phyloP scores from a whole-genome alignment of 2,797 vertebrate species.

The Danio choprae region DNA sequence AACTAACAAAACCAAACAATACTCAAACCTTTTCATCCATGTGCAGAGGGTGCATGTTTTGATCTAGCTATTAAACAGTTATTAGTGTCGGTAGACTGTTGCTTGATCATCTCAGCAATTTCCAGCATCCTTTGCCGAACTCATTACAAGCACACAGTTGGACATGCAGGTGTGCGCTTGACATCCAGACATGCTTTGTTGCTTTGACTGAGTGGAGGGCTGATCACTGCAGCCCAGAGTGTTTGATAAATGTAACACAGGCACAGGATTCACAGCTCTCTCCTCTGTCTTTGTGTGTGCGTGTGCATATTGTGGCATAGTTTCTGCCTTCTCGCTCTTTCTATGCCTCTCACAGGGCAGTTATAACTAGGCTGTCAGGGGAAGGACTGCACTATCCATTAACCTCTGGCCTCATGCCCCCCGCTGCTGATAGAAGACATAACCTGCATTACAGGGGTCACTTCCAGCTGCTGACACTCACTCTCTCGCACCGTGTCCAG shows the following conservation, averaged over 20 bases:
- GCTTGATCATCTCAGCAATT: constrained; percentile 58
- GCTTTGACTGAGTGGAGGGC: constrained; percentile 29
- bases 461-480: constrained; percentile 25
- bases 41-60: constrained; percentile 39
- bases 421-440: constrained; percentile 65
- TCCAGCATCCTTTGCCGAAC: constrained; percentile 41
- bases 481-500: constrained; percentile 22
- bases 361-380: constrained; percentile 73
- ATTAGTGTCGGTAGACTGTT: constrained; percentile 61
- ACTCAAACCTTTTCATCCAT: background rate
- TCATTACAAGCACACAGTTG: background rate
- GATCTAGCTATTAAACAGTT: constrained; percentile 70
- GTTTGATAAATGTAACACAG: constrained; percentile 32
- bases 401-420: constrained; percentile 66
- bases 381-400: constrained; percentile 70
- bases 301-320: constrained; percentile 22
- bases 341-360: constrained; percentile 40
- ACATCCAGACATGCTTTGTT: constrained; percentile 41
- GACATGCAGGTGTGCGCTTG: constrained; percentile 15
- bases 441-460: constrained; percentile 67
- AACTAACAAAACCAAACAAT: background rate
- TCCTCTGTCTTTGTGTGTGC: constrained; percentile 27
- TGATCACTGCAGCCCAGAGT: constrained; percentile 24
- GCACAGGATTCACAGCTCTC: background rate
- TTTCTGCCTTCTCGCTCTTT: constrained; percentile 31